Conservation (phyloP, 2,888 invertebrate species). For the Trisateles emortualis region DNA sequence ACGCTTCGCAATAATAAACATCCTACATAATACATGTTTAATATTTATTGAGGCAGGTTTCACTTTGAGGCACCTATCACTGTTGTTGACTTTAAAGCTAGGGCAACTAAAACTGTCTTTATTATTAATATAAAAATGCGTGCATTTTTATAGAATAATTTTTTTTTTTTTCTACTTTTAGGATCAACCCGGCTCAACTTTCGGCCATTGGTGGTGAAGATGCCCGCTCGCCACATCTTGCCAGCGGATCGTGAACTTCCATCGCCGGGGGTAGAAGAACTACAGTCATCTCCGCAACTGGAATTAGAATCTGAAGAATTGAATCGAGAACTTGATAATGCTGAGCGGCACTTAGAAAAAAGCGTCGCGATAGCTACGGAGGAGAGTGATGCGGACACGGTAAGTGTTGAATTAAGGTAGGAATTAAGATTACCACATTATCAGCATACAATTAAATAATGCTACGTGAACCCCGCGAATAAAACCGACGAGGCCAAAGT, state of each 20-base stretch:
- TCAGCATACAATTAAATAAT: neutral
- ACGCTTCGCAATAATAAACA: too few relatives aligned
- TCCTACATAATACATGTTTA: too few relatives aligned
- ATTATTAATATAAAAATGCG: too few relatives aligned
- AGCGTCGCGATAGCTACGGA: conserved; percentile 76
- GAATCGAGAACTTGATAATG: conserved; percentile 70
- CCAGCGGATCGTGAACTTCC: conserved; percentile 55
- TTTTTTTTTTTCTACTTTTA: conserved; percentile 22
- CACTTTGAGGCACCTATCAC: too few relatives aligned
- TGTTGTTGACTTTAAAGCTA: too few relatives aligned
- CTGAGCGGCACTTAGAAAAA: conserved; percentile 71
- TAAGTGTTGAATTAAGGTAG: conserved; percentile 52
- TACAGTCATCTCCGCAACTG: conserved; percentile 71
- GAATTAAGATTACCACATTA: neutral
- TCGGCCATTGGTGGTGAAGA: conserved; percentile 69
- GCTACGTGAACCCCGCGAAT: neutral
- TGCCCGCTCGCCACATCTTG: conserved; percentile 65
- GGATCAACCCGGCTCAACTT: conserved; percentile 64
- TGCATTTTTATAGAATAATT: neutral
- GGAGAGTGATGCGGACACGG: conserved; percentile 81
- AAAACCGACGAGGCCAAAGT: neutral
- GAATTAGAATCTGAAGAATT: conserved; percentile 71
- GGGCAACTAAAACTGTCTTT: too few relatives aligned
- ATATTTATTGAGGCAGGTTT: too few relatives aligned
- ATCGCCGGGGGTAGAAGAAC: conserved; percentile 67